phyloP scores from a whole-genome alignment of 2,113 vertebrate species.

The Daubentonia madagascariensis region DNA sequence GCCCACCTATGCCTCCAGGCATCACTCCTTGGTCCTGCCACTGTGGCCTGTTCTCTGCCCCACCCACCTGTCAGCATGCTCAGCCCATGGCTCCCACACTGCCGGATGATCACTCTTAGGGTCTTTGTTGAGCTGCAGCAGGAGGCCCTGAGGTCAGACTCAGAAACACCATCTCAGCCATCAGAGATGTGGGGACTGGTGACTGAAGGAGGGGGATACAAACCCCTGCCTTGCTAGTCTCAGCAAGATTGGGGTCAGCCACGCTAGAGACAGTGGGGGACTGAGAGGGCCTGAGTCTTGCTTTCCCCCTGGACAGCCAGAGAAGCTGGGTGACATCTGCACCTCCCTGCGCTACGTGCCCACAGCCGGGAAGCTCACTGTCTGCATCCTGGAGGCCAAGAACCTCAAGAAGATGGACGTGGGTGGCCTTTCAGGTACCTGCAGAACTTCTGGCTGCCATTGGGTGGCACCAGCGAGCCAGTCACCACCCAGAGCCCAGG shows the following conservation, averaged over 20 bases:
- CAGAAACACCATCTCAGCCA: background rate
- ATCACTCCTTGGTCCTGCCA: background rate
- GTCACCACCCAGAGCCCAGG: fast-evolving
- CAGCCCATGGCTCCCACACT: fast-evolving
- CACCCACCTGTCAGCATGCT: background rate
- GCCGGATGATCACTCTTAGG: no score
- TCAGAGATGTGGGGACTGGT: background rate
- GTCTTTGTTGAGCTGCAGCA: background rate
- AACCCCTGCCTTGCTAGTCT: background rate
- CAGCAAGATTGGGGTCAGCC: background rate
- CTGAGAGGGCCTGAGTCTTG: background rate
- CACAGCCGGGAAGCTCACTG: slow-evolving; percentile 97
- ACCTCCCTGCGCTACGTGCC: slow-evolving; percentile 97
- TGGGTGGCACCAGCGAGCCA: slow-evolving; percentile 1
- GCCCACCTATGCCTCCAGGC: no score
- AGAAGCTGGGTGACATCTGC: slow-evolving; percentile 98
- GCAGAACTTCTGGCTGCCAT: background rate
- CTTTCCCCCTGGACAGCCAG: slow-evolving; percentile 85
- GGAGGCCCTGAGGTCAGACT: no score
- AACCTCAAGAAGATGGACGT: slow-evolving; percentile 99
- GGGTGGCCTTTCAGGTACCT: slow-evolving; percentile 94
- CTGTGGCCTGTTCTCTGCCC: fast-evolving
- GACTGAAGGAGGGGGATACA: background rate
- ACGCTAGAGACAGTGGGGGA: background rate
- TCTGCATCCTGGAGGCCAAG: slow-evolving; percentile 98